These are phyloP conservation scores for Chaetops frenatus DNA, from an alignment of 2,113 vertebrate species.

Conservation along the genomic window DNA sequence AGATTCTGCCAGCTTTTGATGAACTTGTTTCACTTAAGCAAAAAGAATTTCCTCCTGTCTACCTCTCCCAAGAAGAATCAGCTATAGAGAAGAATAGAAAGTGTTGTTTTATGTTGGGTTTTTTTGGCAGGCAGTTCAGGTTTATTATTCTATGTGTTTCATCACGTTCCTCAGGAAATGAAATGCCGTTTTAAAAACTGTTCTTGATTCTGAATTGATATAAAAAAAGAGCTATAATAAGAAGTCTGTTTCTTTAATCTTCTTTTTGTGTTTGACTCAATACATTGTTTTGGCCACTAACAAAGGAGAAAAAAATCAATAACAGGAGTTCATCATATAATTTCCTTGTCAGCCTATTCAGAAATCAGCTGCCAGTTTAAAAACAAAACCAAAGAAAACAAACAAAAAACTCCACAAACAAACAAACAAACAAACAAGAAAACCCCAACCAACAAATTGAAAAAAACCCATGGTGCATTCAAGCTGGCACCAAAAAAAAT, in stretches of 20 bases:
- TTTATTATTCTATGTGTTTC: neutral
- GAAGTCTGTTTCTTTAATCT: neutral
- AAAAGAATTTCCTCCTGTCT: neutral
- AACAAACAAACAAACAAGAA: neutral
- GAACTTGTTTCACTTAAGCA: neutral
- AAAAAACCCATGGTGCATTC: neutral
- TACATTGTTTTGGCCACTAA: neutral
- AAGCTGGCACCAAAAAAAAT: neutral
- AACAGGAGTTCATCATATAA: neutral
- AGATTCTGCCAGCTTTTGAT: neutral
- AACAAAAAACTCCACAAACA: neutral
- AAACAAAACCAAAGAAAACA: neutral
- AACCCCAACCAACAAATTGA: neutral
- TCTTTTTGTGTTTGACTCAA: neutral
- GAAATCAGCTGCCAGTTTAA: neutral
- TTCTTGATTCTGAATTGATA: neutral
- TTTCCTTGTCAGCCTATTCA: neutral
- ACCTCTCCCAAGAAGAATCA: neutral
- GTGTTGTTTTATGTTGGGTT: fast-evolving
- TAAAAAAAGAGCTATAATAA: neutral
- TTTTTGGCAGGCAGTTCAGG: neutral
- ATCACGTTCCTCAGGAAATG: neutral
- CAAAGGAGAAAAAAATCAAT: neutral
- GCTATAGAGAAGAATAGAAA: neutral
- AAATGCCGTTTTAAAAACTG: neutral